Evolutionary conservation across 1,140 invertebrate genomes (phyloP).

Genomic region (Zaprionus camerounensis): DNA sequence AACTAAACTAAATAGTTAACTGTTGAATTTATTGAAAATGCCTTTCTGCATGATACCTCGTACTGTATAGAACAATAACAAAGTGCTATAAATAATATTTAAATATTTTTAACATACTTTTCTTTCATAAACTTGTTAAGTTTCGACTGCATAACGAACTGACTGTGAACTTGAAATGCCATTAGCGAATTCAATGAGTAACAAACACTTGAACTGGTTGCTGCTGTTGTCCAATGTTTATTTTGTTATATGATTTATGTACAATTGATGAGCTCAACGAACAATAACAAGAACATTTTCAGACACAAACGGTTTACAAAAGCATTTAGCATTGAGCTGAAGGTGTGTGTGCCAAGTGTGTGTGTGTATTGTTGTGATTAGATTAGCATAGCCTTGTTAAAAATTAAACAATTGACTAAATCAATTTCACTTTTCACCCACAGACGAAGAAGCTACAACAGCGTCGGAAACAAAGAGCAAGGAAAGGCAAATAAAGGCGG

Average conservation of each 20-base stretch:
- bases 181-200: conserved; percentile 45
- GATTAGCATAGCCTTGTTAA: conserved; percentile 36
- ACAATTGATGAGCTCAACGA: conserved; percentile 39
- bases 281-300: conserved; percentile 26
- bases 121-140: neutral
- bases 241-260: conserved; percentile 25
- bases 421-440: conserved; percentile 22
- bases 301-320: conserved; percentile 12
- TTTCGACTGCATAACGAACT: neutral
- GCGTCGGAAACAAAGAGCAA: conserved; percentile 40
- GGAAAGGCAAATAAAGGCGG: conserved; percentile 23
- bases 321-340: neutral
- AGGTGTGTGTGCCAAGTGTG: conserved; percentile 11
- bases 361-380: conserved; percentile 44
- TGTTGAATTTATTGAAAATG: too few species aligned
- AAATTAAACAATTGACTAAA: conserved; percentile 30
- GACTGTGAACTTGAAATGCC: conserved; percentile 55
- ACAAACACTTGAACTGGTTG: conserved; percentile 1
- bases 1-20: neutral
- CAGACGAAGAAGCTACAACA: conserved; percentile 67
- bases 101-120: neutral
- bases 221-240: conserved; percentile 14
- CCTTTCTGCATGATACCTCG: too few species aligned
- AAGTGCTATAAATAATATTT: neutral
- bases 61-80: too few species aligned